Evolutionary conservation across 1,140 invertebrate species (phyloP), one percentile per base, ranked within the genome.

Genomic region (Drosophila trapezifrons): DNA sequence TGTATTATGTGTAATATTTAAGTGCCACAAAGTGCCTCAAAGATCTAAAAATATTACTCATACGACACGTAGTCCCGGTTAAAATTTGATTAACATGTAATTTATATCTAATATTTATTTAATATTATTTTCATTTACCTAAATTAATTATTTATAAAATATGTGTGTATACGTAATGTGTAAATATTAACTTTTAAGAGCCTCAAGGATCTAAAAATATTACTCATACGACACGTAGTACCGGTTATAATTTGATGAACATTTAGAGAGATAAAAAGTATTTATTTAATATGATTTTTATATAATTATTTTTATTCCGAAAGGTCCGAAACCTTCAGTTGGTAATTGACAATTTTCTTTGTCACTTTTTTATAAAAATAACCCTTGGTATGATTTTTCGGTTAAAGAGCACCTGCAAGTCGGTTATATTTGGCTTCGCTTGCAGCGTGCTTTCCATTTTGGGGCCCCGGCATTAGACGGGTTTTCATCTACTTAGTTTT

Each of bases 401-500:
- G 22, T 22, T 22, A 22, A 22, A 22, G 22, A 22, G 4, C 6
- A 54, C 27, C 8, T 25, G 0, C 3, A 7, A 32, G 37, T 46
- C 40, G 42, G 27, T 22, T 45, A 7, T 6, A 22, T 54, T 37
- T 7, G 1, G 8, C 18, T 20, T 17, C 17, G 15, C 15, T 18
- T 17, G 32, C 20, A 62, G 6, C 13, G 3, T 10, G 37, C 32
- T 32, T 22, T 22, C 35, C 57, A 45, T 37, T 64, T 67, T 32
- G 25, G 45, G 46, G 22, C 40, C 15, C 51, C 12, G 52, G 67
- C 67, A 29, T 56, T 70, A 56, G 64, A 71, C 67, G 40, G 42
- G 32, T 38, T 58, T 67, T 71, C 57, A 69, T 77, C 59, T 78
- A 64, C 64, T 85, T 84, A 52, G 77, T 38, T 79, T 66, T 79